These are phyloP conservation scores for Bostrychus sinensis DNA, from an alignment of 2,113 vertebrate species.

Conservation along the genomic window DNA sequence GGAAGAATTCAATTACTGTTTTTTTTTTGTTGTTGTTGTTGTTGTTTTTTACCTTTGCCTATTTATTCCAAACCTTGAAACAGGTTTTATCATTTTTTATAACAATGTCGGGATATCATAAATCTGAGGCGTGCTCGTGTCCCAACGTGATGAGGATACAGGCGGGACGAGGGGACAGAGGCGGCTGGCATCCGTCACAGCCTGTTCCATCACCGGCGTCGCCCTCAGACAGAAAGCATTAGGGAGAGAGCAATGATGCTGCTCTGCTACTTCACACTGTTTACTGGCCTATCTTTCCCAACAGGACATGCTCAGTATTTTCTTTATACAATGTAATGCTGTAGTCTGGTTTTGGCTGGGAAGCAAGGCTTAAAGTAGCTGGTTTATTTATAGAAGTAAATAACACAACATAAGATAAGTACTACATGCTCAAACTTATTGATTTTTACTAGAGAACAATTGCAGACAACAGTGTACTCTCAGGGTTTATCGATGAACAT, in stretches of 20 bases:
- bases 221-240: constrained; percentile 17
- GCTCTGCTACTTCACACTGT: constrained; percentile 23
- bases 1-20: constrained; percentile 61
- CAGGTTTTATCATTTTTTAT: constrained; percentile 52
- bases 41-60: constrained; percentile 6
- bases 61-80: constrained; percentile 52
- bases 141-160: constrained; percentile 23
- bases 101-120: constrained; percentile 44
- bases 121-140: constrained; percentile 51
- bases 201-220: constrained; percentile 42
- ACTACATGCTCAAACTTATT: too few relatives aligned
- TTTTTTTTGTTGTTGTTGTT: too few relatives aligned
- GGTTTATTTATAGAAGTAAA: too few relatives aligned
- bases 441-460: too few relatives aligned
- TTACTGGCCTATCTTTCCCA: constrained; percentile 35
- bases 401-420: too few relatives aligned
- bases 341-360: background rate
- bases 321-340: background rate
- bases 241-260: constrained; percentile 5
- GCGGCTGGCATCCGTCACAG: constrained; percentile 58
- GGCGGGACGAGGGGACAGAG: constrained; percentile 29
- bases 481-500: too few relatives aligned
- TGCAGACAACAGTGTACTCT: too few relatives aligned
- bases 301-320: constrained; percentile 26
- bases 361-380: too few relatives aligned